These are phyloP conservation scores for Idaea biselata DNA, from an alignment of 2,888 invertebrate species.

Conservation along the genomic window DNA sequence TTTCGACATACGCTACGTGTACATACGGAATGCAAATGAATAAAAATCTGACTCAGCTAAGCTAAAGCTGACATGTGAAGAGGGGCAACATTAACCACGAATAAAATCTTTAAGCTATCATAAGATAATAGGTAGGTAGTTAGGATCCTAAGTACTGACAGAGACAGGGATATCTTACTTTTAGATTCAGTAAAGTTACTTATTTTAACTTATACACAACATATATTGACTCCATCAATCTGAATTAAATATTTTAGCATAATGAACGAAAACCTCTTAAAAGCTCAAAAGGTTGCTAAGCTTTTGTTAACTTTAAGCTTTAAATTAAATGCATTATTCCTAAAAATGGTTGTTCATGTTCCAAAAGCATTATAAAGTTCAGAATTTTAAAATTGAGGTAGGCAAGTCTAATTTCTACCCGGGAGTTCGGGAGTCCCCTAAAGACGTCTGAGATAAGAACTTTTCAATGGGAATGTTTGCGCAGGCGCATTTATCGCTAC, in stretches of 20 bases:
- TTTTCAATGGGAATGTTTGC: conserved; percentile 66
- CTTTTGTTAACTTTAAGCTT: neutral
- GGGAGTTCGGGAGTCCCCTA: conserved; percentile 64
- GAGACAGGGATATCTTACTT: too few relatives aligned
- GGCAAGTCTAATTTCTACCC: conserved; percentile 27
- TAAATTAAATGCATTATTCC: neutral
- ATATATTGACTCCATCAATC: too few relatives aligned
- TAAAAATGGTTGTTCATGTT: neutral
- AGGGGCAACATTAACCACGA: neutral
- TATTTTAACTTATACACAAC: too few relatives aligned
- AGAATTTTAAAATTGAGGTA: conserved; percentile 6
- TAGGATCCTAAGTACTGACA: too few relatives aligned
- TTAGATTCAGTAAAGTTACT: too few relatives aligned
- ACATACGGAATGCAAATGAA: conserved; percentile 30
- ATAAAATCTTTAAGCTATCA: neutral
- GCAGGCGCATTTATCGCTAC: conserved; percentile 62
- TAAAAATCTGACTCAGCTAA: conserved; percentile 18
- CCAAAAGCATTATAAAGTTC: neutral
- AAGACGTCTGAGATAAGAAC: conserved; percentile 55
- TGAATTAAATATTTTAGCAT: too few relatives aligned
- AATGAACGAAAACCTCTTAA: neutral
- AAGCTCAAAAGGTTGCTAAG: neutral
- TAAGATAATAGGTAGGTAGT: too few relatives aligned
- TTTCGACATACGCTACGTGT: conserved; percentile 29
- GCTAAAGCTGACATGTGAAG: neutral